Percentiles rank a stretch among this genome's conserved stretches.
These are phyloP conservation scores for Dryobota labecula DNA, from an alignment of 2,888 invertebrate species.

Conservation along the genomic window DNA sequence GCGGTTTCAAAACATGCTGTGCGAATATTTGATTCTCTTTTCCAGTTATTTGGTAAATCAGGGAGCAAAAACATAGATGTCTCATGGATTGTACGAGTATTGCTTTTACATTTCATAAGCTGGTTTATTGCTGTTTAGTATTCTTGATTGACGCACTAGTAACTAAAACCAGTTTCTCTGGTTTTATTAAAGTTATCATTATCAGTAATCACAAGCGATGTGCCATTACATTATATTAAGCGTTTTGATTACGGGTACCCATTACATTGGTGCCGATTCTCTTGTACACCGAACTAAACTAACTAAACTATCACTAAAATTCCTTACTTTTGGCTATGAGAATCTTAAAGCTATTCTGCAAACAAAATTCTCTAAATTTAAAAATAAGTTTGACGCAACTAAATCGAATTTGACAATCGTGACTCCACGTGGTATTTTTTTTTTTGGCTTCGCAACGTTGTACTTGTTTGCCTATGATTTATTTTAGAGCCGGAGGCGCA, in stretches of 20 bases:
- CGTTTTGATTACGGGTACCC: background rate
- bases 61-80: background rate
- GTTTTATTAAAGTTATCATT: slow-evolving; percentile 9
- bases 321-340: no score
- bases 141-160: background rate
- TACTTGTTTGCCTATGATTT: no score
- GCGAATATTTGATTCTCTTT: slow-evolving; percentile 33
- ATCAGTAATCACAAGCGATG: background rate
- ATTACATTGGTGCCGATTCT: no score
- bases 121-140: background rate
- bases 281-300: no score
- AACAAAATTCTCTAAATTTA: no score
- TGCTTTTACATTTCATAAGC: slow-evolving; percentile 14
- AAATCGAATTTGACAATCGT: no score
- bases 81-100: slow-evolving; percentile 3
- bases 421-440: no score
- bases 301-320: no score
- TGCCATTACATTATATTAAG: background rate
- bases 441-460: no score
- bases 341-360: no score
- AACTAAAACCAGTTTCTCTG: background rate
- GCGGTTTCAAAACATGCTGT: slow-evolving; percentile 29
- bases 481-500: no score
- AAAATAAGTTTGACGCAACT: no score
- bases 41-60: slow-evolving; percentile 25